Evolutionary conservation across 2,888 invertebrate genomes (phyloP).

Genomic region (Ferrisia virgata): DNA sequence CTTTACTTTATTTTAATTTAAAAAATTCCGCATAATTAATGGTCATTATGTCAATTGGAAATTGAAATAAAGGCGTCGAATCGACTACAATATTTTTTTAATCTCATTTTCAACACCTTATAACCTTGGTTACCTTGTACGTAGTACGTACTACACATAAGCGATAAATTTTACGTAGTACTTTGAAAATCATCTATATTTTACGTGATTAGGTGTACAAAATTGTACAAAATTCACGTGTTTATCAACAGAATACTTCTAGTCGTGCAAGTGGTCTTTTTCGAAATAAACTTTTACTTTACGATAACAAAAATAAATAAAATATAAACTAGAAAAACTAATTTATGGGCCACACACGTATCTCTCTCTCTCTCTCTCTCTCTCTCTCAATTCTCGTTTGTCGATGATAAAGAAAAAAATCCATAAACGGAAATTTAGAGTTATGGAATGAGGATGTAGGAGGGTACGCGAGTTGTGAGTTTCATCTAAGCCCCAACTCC

Average conservation of each 20-base stretch:
- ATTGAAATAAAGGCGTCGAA: background rate
- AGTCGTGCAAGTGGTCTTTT: background rate
- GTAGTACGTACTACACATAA: too few species aligned
- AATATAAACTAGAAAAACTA: background rate
- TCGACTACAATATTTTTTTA: background rate
- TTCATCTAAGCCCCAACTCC: background rate
- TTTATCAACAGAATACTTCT: background rate
- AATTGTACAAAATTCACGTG: background rate
- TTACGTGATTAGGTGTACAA: background rate
- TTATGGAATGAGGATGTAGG: background rate
- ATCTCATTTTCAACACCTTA: background rate
- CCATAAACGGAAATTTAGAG: background rate
- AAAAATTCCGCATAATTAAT: background rate
- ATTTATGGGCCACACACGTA: background rate
- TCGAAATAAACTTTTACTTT: background rate
- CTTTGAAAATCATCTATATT: slow-evolving; percentile 4
- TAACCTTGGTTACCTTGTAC: background rate
- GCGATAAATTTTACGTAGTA: background rate
- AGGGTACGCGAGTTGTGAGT: background rate
- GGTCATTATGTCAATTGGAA: background rate
- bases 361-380: too few species aligned
- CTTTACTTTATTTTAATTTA: background rate
- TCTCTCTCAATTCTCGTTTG: too few species aligned
- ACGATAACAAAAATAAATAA: background rate
- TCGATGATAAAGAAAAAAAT: background rate